phyloP scores from a whole-genome alignment of 2,888 invertebrate genomes.

The Ophioninae sp. region DNA sequence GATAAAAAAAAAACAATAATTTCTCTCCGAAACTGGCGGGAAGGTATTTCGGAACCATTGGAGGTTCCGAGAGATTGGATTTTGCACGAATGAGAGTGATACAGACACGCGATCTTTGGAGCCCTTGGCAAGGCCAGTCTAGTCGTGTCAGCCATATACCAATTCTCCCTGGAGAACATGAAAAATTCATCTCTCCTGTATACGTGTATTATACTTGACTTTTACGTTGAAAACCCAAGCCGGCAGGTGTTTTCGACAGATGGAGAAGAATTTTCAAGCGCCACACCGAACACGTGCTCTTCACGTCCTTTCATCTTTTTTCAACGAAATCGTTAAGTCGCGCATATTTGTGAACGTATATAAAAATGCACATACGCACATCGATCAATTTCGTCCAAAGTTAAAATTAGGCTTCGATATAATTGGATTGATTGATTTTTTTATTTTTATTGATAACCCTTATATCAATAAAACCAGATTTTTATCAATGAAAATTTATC shows the following conservation, averaged over 20 bases:
- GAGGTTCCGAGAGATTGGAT: background rate
- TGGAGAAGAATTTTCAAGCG: constrained; percentile 50
- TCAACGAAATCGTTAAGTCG: background rate
- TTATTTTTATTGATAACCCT: background rate
- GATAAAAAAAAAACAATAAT: constrained; percentile 21
- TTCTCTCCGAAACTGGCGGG: background rate
- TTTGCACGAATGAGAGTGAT: constrained; percentile 36
- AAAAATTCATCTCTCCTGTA: constrained; percentile 4
- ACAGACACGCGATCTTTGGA: constrained; percentile 53
- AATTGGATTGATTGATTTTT: background rate
- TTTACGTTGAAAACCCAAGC: constrained; percentile 33
- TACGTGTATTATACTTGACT: constrained; percentile 25
- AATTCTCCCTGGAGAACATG: constrained; percentile 38
- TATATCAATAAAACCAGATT: background rate
- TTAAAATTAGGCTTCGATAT: background rate
- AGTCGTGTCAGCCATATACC: constrained; percentile 30
- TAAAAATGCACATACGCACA: background rate
- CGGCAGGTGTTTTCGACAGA: constrained; percentile 62
- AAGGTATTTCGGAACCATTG: constrained; percentile 14
- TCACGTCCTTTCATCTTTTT: constrained; percentile 22
- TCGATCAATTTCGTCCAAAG: background rate
- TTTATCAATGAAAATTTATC: background rate
- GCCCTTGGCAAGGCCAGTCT: constrained; percentile 60
- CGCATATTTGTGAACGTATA: background rate
- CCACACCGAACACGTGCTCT: constrained; percentile 28